Base-by-base conservation (phyloP, 2,113 vertebrate species). In the Xenopus borealis region DNA sequence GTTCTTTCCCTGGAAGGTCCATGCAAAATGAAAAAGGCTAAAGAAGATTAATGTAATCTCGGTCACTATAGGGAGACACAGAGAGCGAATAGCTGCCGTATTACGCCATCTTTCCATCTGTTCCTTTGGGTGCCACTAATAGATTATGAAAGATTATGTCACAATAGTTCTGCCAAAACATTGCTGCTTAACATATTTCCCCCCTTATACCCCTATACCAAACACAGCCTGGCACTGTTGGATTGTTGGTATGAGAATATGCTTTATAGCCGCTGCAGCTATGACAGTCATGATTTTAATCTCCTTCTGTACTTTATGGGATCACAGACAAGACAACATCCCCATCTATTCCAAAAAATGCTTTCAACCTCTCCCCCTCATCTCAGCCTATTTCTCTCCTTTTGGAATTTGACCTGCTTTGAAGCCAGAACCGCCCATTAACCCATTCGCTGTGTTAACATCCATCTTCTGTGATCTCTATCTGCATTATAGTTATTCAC, bases 351-450 rank as follows among this genome's bases (percentile, higher is more conserved):
- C 20, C 30, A 45, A 55, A 69, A 66, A 40, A 71, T 69, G 50
- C 52, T 69, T 72, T 47, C 50, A 52, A 33, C 61, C 61, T 72
- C 23, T 64, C 71, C 71, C 62, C 71, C 71, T 64, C 71, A 55
- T 19, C 44, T 65, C 19, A 66, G 46, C 52, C 47, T 20, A 46
- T 11, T 20, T 33, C 50, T 46, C 72, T 73, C 40, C 62, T 58
- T n/a, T 19, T 59, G 72, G 72, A 73, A 73, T 73, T 20, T 73
- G 63, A 73, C 72, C 72, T 58, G 72, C 63, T 73, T 16, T 66
- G 40, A 46, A 27, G 72, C 33, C 46, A 52, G 5, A 10, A 40
- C 17, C 5, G 53, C n/a, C 57, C 72, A 52, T 75, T 69, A 69
- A 69, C 72, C 66, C 58, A 10, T 75, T 20, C 20, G 12, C 46